phyloP scores from a whole-genome alignment of 2,113 vertebrate genomes.

The Dasyornis broadbenti region DNA sequence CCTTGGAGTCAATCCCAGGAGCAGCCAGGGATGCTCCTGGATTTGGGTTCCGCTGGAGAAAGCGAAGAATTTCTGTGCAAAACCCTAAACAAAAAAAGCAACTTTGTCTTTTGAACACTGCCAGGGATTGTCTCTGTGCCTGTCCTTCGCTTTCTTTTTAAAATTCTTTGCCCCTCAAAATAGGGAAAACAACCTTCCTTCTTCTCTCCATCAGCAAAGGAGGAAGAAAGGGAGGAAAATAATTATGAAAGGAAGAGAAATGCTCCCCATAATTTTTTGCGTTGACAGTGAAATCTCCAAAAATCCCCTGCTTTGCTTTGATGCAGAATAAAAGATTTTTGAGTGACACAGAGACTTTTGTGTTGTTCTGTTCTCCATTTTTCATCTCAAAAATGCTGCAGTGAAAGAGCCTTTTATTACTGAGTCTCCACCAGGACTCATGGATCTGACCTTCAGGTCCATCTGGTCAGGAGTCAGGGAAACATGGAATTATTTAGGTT shows the following conservation, averaged over 20 bases:
- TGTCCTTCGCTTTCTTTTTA: neutral
- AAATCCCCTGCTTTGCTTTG: slow-evolving; percentile 20
- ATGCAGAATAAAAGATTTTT: neutral
- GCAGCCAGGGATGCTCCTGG: neutral
- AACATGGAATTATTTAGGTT: neutral
- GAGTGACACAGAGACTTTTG: neutral
- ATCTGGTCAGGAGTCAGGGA: neutral
- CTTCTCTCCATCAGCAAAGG: neutral
- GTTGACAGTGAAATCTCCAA: neutral
- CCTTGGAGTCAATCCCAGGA: neutral
- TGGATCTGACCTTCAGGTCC: neutral
- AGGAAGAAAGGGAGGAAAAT: neutral
- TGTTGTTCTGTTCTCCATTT: neutral
- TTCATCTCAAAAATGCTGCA: neutral
- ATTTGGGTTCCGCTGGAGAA: neutral
- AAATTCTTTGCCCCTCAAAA: neutral
- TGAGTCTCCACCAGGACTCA: neutral
- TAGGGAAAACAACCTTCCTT: neutral
- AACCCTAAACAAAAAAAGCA: neutral
- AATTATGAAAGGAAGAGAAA: neutral
- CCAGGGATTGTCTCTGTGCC: neutral
- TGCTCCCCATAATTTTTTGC: neutral
- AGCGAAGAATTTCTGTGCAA: neutral
- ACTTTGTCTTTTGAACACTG: neutral
- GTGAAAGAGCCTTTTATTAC: neutral